Base-by-base conservation (phyloP, 2,113 vertebrate species). In the Percopsis transmontana region DNA sequence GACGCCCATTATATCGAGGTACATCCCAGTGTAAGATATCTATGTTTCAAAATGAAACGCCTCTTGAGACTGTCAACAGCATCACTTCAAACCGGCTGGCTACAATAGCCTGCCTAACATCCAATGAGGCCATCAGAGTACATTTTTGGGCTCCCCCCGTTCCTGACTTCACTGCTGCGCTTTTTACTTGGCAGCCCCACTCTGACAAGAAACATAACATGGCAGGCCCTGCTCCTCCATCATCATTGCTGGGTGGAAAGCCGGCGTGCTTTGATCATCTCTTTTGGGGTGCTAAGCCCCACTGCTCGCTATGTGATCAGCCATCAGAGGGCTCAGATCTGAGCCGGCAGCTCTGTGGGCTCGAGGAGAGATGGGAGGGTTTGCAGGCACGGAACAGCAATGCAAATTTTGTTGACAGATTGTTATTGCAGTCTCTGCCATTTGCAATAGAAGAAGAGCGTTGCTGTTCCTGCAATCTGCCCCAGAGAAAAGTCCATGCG, bases 381-480 rank as follows among this genome's bases (percentile, higher is more conserved):
- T 13, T 2, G n/a, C n/a, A n/a, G 73, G 72, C 59, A 68, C 66
- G 74, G 69, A 74, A 85, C 81, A 66, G 72, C 85, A 68, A 89
- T 86, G 87, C 85, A 85, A 83, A 90, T 91, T 85, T 85, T 91
- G 86, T 89, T 90, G 90, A 89, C 88, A 86, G 80, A 76, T 82
- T 87, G 77, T 86, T 85, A 76, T 87, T 73, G 84, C 76, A 71
- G 67, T 71, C 55, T 66, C 68, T 73, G 68, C 73, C 75, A 33
- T 85, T 86, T 85, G 74, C 48, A 90, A 81, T 82, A 63, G 72
- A 64, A 76, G 84, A 74, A 73, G 76, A 80, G 76, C 80, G 50
- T 68, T 62, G 77, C 82, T 66, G 77, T 40, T 76, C 10, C 55
- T 72, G 47, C 59, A 51, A 68, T 79, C 58, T 21, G 73, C 54